Conservation (phyloP, 2,113 vertebrate species). For the Phalacrocorax brasilianus region DNA sequence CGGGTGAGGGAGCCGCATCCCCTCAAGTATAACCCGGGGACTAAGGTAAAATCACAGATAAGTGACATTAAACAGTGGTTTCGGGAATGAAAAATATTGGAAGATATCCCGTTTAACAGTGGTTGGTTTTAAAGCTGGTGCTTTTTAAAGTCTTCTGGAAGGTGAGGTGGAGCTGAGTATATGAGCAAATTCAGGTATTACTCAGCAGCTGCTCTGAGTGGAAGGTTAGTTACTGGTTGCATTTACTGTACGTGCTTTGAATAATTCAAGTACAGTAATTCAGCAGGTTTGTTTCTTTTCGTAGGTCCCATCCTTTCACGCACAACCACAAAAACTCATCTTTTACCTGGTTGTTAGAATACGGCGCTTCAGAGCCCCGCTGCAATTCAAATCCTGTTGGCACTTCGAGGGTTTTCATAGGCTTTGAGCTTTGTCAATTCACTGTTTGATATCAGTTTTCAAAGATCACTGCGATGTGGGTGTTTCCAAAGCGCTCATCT, state of each 20-base stretch:
- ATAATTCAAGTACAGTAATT: neutral
- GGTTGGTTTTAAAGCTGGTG: neutral
- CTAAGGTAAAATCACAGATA: neutral
- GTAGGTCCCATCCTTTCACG: neutral
- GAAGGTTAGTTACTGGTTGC: neutral
- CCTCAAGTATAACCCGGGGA: neutral
- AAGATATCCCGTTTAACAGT: neutral
- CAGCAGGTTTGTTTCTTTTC: neutral
- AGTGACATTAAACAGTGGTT: neutral
- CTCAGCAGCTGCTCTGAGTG: neutral
- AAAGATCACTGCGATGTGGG: neutral
- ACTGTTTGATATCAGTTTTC: neutral
- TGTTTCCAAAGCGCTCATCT: neutral
- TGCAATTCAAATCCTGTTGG: accelerated
- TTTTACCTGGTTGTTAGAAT: neutral
- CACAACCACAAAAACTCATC: neutral
- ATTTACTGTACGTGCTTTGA: neutral
- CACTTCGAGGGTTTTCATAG: neutral
- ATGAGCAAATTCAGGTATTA: neutral
- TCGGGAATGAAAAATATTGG: neutral
- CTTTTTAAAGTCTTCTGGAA: neutral
- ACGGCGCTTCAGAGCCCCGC: neutral
- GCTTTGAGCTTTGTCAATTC: neutral
- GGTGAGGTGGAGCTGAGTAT: neutral
- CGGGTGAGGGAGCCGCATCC: neutral